Conservation (phyloP, 2,888 invertebrate genomes). For the Danaus chrysippus region DNA sequence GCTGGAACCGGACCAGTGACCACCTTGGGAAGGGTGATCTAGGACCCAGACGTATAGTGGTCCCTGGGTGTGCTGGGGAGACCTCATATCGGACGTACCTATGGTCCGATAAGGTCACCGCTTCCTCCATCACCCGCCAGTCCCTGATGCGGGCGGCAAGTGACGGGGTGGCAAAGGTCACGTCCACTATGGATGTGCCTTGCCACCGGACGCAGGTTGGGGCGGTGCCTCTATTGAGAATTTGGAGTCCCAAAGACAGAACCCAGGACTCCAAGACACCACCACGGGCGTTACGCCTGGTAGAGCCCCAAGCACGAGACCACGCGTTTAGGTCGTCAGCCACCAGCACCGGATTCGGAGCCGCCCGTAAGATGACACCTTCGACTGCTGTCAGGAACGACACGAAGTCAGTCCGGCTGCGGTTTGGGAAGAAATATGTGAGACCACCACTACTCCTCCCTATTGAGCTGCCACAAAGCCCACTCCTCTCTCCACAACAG, state of each 20-base stretch:
- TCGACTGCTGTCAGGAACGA: no score
- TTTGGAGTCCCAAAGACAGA: no score
- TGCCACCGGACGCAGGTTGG: constrained; percentile 33
- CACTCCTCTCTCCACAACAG: neutral
- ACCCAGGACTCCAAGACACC: no score
- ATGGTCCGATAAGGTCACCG: constrained; percentile 26
- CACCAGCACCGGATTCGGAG: no score
- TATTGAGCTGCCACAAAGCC: neutral
- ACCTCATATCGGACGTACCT: constrained; percentile 18
- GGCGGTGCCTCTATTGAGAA: constrained; percentile 19
- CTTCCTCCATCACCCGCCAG: constrained; percentile 23
- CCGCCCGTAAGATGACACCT: no score
- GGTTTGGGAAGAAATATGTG: neutral
- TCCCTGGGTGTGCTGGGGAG: neutral
- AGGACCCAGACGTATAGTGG: neutral
- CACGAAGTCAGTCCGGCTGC: neutral
- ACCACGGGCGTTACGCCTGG: no score
- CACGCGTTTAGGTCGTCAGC: no score
- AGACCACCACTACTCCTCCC: neutral
- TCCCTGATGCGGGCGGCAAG: constrained; percentile 11
- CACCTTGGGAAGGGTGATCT: constrained; percentile 18
- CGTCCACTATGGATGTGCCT: constrained; percentile 32
- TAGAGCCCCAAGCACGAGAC: no score
- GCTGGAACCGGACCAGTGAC: constrained; percentile 18
- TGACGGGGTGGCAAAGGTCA: constrained; percentile 23